A percentile compares a stretch with the other conserved stretches of the same genome.
These are phyloP conservation scores for Globodera ellingtonae DNA, from an alignment of 1,140 invertebrate genomes.

Conservation along the genomic window DNA sequence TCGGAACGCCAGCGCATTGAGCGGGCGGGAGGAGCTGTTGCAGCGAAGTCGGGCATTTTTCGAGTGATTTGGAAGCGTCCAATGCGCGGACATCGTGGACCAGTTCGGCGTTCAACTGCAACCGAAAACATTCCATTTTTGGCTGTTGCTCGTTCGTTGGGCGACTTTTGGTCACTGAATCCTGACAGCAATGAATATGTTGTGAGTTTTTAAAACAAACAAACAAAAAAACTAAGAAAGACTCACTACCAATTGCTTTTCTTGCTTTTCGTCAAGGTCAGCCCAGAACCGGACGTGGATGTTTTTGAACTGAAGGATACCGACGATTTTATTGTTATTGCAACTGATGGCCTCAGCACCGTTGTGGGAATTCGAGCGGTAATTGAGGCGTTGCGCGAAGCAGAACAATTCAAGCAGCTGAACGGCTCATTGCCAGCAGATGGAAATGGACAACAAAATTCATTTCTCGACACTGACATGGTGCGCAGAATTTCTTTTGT, in stretches of 20 bases:
- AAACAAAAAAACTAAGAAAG: neutral
- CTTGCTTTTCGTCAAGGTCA: neutral
- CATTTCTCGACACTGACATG: neutral
- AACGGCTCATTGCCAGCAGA: neutral
- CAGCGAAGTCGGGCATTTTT: constrained; percentile 21
- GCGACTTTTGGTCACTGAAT: constrained; percentile 47
- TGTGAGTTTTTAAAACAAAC: constrained; percentile 15
- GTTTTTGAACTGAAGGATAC: constrained; percentile 12
- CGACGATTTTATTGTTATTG: constrained; percentile 35
- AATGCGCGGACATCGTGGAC: constrained; percentile 36
- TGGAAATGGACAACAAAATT: no score
- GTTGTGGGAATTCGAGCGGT: constrained; percentile 24
- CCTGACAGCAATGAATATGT: constrained; percentile 42
- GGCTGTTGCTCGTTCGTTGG: constrained; percentile 39
- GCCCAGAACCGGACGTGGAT: constrained; percentile 39
- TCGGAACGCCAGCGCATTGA: constrained; percentile 37
- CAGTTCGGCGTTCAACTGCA: constrained; percentile 35
- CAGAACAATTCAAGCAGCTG: neutral
- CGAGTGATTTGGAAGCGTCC: constrained; percentile 43
- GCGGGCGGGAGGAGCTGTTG: constrained; percentile 28
- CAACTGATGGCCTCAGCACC: constrained; percentile 40
- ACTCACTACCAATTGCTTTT: neutral
- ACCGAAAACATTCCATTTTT: constrained; percentile 42
- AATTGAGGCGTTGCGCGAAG: constrained; percentile 12
- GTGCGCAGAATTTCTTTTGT: neutral